Percentiles rank a stretch among this genome's conserved stretches.
Conservation (phyloP, 2,888 invertebrate species). For the Odontocolon sp. region DNA sequence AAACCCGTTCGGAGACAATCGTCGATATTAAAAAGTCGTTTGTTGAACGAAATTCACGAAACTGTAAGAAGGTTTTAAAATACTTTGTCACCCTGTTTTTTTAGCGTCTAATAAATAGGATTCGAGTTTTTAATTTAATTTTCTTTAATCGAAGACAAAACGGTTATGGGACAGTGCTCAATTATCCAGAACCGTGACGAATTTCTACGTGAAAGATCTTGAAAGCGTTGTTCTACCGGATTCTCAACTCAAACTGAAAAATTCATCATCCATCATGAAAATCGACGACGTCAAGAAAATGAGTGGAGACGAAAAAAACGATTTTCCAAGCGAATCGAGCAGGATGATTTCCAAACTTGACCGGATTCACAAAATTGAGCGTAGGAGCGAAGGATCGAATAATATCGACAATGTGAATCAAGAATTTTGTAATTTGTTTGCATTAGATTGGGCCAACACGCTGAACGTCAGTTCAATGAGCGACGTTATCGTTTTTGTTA, state of each 20-base stretch:
- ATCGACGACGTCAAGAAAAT: not conserved
- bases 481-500: constrained; percentile 79
- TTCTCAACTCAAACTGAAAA: not conserved
- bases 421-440: constrained; percentile 64
- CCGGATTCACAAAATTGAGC: not conserved
- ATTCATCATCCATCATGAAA: too few species aligned
- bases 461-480: constrained; percentile 78
- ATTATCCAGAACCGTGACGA: constrained; percentile 61
- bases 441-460: constrained; percentile 75
- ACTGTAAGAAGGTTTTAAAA: constrained; percentile 64
- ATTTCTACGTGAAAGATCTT: constrained; percentile 72
- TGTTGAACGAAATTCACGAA: constrained; percentile 67
- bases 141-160: constrained; percentile 63
- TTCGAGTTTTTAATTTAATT: constrained; percentile 18
- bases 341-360: too few species aligned
- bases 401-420: constrained; percentile 33
- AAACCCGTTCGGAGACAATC: not conserved
- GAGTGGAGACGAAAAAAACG: not conserved
- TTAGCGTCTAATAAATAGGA: constrained; percentile 21
- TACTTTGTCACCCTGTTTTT: not conserved
- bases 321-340: not conserved
- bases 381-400: not conserved
- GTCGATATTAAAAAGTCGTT: constrained; percentile 68
- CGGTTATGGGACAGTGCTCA: constrained; percentile 75
- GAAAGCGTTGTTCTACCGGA: constrained; percentile 32